phyloP scores from a whole-genome alignment of 53 echinoderm and acorn worm genomes.

The Mesocentrotus franciscanus region DNA sequence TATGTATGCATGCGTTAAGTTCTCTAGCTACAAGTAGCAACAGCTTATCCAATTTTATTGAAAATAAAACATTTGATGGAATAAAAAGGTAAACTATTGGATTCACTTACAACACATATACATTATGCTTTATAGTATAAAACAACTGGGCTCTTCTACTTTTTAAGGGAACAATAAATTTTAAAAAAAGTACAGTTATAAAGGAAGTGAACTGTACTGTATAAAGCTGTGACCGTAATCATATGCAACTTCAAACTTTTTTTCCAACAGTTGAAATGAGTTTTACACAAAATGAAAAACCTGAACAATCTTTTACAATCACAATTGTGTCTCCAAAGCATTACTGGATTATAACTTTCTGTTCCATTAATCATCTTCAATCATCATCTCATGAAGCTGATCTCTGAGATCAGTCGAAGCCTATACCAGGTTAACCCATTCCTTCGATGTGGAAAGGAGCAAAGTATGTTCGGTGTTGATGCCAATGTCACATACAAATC shows the following conservation, averaged over 20 bases:
- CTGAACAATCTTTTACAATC: neutral
- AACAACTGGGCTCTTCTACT: neutral
- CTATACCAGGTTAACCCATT: neutral
- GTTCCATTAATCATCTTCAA: neutral
- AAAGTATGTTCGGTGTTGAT: constrained; percentile 15
- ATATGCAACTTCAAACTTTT: too few relatives aligned
- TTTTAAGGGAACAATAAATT: neutral
- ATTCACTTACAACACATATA: too few relatives aligned
- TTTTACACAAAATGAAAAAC: neutral
- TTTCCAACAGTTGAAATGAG: too few relatives aligned
- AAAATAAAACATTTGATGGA: neutral
- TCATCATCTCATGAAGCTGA: neutral
- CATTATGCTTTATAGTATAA: neutral
- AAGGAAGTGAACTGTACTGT: too few relatives aligned
- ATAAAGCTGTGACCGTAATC: too few relatives aligned
- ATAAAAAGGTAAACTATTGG: too few relatives aligned
- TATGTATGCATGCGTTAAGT: neutral
- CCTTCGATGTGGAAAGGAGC: neutral
- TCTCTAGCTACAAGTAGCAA: neutral
- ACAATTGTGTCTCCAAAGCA: neutral
- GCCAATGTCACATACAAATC: neutral
- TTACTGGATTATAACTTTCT: neutral
- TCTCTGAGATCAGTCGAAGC: neutral
- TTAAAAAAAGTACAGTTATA: too few relatives aligned
- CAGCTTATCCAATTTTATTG: neutral